phyloP scores from a whole-genome alignment of 2,797 vertebrate genomes.

The Schizopygopsis pylzovi region DNA sequence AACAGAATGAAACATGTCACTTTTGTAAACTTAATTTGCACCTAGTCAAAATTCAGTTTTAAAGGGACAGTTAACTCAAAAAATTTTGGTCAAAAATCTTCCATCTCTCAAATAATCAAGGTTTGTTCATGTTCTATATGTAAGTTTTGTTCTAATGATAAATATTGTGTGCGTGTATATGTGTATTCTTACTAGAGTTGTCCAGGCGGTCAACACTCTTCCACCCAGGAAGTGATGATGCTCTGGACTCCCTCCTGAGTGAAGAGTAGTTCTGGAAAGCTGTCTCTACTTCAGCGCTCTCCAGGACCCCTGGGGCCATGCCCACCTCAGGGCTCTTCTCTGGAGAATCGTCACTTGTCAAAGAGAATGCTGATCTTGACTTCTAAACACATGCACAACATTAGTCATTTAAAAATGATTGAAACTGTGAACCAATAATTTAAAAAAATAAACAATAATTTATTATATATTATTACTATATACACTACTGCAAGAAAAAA shows the following conservation, averaged over 20 bases:
- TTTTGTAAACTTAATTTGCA: not conserved
- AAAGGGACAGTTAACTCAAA: not conserved
- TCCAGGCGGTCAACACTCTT: constrained; percentile 87
- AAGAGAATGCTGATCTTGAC: constrained; percentile 71
- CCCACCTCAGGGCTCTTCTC: constrained; percentile 84
- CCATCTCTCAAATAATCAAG: too few species aligned
- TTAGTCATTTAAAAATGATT: constrained; percentile 34
- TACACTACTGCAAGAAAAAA: not conserved
- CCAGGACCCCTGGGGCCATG: constrained; percentile 70
- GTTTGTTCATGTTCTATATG: not conserved
- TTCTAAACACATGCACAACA: constrained; percentile 67
- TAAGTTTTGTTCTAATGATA: constrained; percentile 61
- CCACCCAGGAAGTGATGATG: constrained; percentile 79
- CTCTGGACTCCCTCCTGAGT: constrained; percentile 76
- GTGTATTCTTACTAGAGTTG: constrained; percentile 80
- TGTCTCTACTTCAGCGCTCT: constrained; percentile 60
- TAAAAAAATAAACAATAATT: not conserved
- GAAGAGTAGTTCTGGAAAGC: constrained; percentile 73
- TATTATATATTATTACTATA: not conserved
- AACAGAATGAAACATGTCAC: not conserved
- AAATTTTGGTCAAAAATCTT: not conserved
- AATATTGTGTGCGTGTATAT: constrained; percentile 65
- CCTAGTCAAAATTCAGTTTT: not conserved
- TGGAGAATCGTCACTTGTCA: constrained; percentile 66
- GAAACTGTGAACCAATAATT: not conserved